These are phyloP conservation scores for Hemaris fuciformis DNA, from an alignment of 2,888 invertebrate genomes.

Conservation along the genomic window DNA sequence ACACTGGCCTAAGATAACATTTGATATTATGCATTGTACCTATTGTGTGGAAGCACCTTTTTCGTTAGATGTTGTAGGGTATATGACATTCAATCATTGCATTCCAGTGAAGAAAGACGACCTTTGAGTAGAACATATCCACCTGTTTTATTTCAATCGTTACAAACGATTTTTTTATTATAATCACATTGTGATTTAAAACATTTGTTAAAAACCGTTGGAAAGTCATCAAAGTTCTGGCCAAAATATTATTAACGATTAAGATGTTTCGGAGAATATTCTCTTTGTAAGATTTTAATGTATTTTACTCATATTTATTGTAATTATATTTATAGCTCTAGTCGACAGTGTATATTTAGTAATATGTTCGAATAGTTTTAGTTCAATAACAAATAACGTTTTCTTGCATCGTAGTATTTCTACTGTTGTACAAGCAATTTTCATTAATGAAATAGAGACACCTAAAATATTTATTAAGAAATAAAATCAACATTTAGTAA, in stretches of 20 bases:
- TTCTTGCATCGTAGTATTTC: neutral
- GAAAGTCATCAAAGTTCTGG: conserved; percentile 43
- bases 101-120: conserved; percentile 43
- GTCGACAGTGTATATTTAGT: conserved; percentile 29
- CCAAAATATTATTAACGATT: conserved; percentile 9
- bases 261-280: conserved; percentile 22
- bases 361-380: conserved; percentile 34
- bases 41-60: neutral
- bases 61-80: conserved; percentile 19
- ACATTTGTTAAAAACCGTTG: conserved; percentile 26
- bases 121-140: neutral
- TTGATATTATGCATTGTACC: too few species aligned
- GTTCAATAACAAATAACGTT: conserved; percentile 18
- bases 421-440: neutral
- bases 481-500: neutral
- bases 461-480: neutral
- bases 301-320: conserved; percentile 41
- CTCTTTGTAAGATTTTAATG: conserved; percentile 26
- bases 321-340: conserved; percentile 11
- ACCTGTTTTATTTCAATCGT: conserved; percentile 32
- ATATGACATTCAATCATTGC: conserved; percentile 40
- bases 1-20: neutral
- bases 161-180: conserved; percentile 44
- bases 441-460: neutral
- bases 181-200: neutral